A percentile compares a stretch with the other conserved stretches of the same genome.
phyloP scores from a whole-genome alignment of 2,888 invertebrate genomes.

The Noctua comes region DNA sequence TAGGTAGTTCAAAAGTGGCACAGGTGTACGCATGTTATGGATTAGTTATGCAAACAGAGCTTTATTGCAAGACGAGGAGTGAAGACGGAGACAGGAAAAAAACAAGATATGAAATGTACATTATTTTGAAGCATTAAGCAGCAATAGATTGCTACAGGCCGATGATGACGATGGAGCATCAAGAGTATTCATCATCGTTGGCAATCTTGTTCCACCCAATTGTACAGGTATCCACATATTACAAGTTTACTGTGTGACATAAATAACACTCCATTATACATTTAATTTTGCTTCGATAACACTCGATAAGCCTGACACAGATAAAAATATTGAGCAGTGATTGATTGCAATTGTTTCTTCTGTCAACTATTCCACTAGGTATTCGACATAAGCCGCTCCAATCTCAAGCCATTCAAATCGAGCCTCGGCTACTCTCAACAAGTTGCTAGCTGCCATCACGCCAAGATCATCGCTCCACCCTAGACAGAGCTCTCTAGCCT shows the following conservation, averaged over 20 bases:
- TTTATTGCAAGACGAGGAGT: not conserved
- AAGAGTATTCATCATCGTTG: not conserved
- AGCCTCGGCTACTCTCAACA: not conserved
- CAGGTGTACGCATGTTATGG: conserved; percentile 17
- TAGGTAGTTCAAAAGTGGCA: conserved; percentile 33
- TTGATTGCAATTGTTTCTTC: not conserved
- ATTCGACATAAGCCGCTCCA: not conserved
- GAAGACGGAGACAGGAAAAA: not conserved
- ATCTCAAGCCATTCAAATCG: not conserved
- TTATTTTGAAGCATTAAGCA: too few relatives aligned
- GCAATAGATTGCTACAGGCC: too few relatives aligned
- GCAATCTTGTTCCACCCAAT: not conserved
- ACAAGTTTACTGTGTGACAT: not conserved
- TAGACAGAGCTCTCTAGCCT: too few relatives aligned
- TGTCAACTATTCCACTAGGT: not conserved
- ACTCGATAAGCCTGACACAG: conserved; percentile 1
- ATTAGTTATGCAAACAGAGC: not conserved
- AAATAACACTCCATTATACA: not conserved
- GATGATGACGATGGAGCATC: not conserved
- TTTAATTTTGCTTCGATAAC: conserved; percentile 32
- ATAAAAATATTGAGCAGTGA: conserved; percentile 24
- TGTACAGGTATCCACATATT: not conserved
- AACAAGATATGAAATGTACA: not conserved
- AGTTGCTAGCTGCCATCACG: not conserved
- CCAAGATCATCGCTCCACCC: not conserved